Conservation (phyloP, 2,113 vertebrate genomes). For the Xiphophorus maculatus region DNA sequence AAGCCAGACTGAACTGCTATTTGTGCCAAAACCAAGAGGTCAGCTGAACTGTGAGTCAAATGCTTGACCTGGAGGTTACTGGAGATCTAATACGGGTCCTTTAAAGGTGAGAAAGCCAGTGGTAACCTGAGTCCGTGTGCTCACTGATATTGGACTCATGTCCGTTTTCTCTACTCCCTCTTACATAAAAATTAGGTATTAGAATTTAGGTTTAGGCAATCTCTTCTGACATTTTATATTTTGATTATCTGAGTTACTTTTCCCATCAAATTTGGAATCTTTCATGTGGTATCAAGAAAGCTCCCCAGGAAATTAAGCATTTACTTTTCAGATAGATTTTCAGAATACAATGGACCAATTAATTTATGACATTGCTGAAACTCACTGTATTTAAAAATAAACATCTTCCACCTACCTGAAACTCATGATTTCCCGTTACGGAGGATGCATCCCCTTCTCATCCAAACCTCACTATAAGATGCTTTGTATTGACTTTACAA, state of each 20-base stretch:
- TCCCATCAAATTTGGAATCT: neutral
- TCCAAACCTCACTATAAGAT: neutral
- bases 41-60: neutral
- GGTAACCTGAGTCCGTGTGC: neutral
- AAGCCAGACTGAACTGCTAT: neutral
- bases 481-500: neutral
- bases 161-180: too few species aligned
- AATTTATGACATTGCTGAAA: neutral
- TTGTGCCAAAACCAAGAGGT: neutral
- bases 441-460: neutral
- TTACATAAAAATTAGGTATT: neutral
- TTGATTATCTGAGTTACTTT: too few species aligned
- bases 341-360: neutral
- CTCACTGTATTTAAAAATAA: slow-evolving; percentile 2
- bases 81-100: neutral
- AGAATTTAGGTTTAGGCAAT: neutral
- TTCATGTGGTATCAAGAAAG: neutral
- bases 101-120: neutral
- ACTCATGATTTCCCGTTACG: neutral
- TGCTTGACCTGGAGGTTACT: neutral
- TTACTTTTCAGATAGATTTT: neutral
- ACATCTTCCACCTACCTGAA: neutral
- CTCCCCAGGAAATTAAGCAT: too few species aligned
- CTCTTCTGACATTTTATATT: neutral
- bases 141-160: too few species aligned